Conservation (phyloP, 2,113 vertebrate species). For the Excalfactoria chinensis region DNA sequence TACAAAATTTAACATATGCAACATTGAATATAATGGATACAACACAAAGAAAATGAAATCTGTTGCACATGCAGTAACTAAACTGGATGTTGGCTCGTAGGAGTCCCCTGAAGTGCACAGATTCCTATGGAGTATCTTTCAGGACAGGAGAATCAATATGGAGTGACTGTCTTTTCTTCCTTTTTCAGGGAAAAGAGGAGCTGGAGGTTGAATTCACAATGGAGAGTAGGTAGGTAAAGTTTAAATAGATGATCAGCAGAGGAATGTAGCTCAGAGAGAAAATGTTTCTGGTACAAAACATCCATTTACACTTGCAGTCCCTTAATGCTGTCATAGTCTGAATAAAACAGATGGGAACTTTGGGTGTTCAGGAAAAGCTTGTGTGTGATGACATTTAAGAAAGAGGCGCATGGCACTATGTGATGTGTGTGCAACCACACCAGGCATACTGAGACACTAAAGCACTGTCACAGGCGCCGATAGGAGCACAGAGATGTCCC, state of each 20-base stretch:
- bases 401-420: not conserved
- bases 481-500: not conserved
- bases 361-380: not conserved
- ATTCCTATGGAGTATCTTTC: not conserved
- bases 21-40: fast-evolving
- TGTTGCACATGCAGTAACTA: not conserved
- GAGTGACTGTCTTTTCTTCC: not conserved
- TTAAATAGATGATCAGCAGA: not conserved
- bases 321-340: not conserved
- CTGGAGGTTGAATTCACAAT: conserved; percentile 84
- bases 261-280: not conserved
- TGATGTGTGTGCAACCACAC: not conserved
- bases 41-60: not conserved
- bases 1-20: not conserved
- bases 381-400: not conserved
- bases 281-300: not conserved
- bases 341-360: not conserved
- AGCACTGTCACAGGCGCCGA: not conserved
- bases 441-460: fast-evolving
- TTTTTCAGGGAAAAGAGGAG: conserved; percentile 75
- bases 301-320: not conserved
- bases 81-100: not conserved
- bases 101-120: not conserved
- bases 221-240: conserved; percentile 78
- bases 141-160: not conserved